Percentiles rank a stretch among this genome's conserved stretches.
These are phyloP conservation scores for Drosophila limbata DNA, from an alignment of 2,888 invertebrate genomes.

Conservation along the genomic window DNA sequence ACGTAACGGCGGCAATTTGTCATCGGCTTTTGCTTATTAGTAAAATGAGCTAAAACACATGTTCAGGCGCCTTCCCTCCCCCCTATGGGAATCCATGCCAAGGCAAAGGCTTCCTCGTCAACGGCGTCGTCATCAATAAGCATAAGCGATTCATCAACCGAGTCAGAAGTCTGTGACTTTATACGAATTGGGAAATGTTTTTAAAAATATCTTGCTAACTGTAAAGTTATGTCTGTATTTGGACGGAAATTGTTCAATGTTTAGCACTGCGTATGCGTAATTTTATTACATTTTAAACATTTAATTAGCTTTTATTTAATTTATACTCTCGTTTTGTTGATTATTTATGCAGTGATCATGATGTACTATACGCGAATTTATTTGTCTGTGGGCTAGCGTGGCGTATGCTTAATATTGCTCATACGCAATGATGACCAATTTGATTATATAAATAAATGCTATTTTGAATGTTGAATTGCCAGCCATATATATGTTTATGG, in stretches of 20 bases:
- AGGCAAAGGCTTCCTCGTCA: conserved; percentile 31
- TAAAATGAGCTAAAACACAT: conserved; percentile 78
- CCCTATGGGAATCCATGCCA: neutral
- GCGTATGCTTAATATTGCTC: conserved; percentile 43
- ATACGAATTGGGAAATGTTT: conserved; percentile 24
- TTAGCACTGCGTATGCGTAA: conserved; percentile 50
- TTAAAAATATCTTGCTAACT: conserved; percentile 13
- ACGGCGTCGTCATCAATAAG: conserved; percentile 55
- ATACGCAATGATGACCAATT: conserved; percentile 50
- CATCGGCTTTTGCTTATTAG: conserved; percentile 73
- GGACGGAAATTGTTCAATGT: neutral
- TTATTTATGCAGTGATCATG: conserved; percentile 36
- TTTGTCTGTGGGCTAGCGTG: conserved; percentile 2
- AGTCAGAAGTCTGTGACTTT: neutral
- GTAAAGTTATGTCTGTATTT: conserved; percentile 2
- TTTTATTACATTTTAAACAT: conserved; percentile 43
- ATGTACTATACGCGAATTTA: neutral
- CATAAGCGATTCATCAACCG: conserved; percentile 60
- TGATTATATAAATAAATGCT: conserved; percentile 52
- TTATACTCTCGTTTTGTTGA: conserved; percentile 36
- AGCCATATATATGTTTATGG: conserved; percentile 20
- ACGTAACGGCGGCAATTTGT: conserved; percentile 68
- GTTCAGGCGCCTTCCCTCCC: conserved; percentile 30
- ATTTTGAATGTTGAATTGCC: conserved; percentile 30
- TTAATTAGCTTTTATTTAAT: conserved; percentile 42